Conservation (phyloP, 2,797 vertebrate species). For the Crocidura indochinensis region DNA sequence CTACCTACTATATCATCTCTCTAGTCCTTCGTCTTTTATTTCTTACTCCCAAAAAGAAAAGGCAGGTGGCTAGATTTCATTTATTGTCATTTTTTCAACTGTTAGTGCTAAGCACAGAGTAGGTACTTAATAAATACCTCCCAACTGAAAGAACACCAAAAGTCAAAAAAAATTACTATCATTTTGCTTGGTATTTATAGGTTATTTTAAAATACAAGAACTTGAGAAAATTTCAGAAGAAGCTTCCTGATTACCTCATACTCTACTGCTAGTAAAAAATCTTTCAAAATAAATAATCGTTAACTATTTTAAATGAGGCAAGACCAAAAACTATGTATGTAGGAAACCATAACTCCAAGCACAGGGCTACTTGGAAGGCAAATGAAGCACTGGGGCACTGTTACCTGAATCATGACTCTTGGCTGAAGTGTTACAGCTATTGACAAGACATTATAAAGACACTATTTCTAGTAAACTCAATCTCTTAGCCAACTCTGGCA, state of each 20-base stretch:
- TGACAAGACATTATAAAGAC: background rate
- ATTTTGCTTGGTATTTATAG: conserved; percentile 74
- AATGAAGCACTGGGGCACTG: conserved; percentile 18
- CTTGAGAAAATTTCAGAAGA: conserved; percentile 78
- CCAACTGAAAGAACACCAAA: conserved; percentile 73
- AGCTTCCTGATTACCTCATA: conserved; percentile 67
- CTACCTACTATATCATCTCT: too few species aligned
- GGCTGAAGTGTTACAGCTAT: conserved; percentile 10
- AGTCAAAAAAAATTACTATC: conserved; percentile 73
- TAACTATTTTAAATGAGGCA: conserved; percentile 66
- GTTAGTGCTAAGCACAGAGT: conserved; percentile 83
- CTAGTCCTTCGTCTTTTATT: conserved; percentile 18
- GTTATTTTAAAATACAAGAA: conserved; percentile 78
- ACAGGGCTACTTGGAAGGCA: conserved; percentile 50
- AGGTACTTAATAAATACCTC: conserved; percentile 85
- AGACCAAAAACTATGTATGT: conserved; percentile 46
- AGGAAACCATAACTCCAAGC: conserved; percentile 27
- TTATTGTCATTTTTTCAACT: conserved; percentile 59
- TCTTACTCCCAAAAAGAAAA: conserved; percentile 66
- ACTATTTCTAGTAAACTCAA: conserved; percentile 56
- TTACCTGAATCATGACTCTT: conserved; percentile 24
- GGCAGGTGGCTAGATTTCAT: conserved; percentile 63
- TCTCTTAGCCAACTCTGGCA: conserved; percentile 44
- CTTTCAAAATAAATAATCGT: conserved; percentile 78
- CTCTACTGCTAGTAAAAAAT: conserved; percentile 55